Evolutionary conservation across 2,797 vertebrate species (phyloP), one percentile per base, ranked within the genome.

Genomic region (Mergus octosetaceus): DNA sequence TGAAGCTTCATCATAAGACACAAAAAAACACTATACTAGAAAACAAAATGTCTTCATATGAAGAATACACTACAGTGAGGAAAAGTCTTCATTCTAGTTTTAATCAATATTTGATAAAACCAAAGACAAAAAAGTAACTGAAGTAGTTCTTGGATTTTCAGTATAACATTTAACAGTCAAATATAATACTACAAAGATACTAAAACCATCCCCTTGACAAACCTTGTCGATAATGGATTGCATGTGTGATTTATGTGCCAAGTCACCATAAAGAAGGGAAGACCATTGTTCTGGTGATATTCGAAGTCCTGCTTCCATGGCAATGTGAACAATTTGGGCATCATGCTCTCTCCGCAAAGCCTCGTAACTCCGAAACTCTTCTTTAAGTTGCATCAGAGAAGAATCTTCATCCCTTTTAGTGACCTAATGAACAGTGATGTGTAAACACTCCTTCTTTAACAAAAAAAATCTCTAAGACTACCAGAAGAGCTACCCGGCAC

Each of bases 211-310:
- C 61, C 49, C 87, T 58, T 70, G 77, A 97, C 96, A 3, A 97
- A 99, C 98, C 98, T 99, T 99, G 97, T 99, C 99, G 90, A 99
- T 99, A 96, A 99, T 99, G 81, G 99, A 99, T 96, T 99, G 99
- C 99, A 99, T 99, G 96, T 99, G 99, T 54, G 99, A 99, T 97
- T 99, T 99, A 97, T 99, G 99, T 41, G 98, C 98, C 94, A 99
- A 98, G 97, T 99, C 99, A 76, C 99, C 99, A 27, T 99, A 99
- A 3, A 99, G 97, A 96, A 99, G 98, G 54, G 99, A 99, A 25
- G 99, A 99, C 99, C 99, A 99, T 91, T 99, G 99, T 87, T 99
- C 99, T 3, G 99, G 99, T 32, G 99, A 99, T 97, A 99, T 99
- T 13, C 99, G 98, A 25, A 99, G 98, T 56, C 99, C 99, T 3